Conservation (phyloP, 2,113 vertebrate species). For the Danionella cerebrum region DNA sequence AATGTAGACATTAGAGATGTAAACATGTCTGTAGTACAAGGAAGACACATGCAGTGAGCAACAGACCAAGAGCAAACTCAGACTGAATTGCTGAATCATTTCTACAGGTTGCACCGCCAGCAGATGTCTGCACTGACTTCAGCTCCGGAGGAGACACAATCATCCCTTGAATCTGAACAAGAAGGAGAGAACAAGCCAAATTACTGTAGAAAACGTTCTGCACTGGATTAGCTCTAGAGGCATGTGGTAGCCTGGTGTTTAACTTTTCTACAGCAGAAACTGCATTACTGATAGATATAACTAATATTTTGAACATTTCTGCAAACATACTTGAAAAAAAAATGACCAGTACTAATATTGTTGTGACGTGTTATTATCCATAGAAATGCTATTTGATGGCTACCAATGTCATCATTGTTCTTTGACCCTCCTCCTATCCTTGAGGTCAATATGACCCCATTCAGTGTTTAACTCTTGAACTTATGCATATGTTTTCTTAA, state of each 20-base stretch:
- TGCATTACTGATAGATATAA: no score
- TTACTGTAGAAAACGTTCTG: background rate
- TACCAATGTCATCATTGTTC: no score
- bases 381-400: no score
- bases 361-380: no score
- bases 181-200: background rate
- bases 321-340: no score
- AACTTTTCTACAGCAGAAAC: no score
- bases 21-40: background rate
- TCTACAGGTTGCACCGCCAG: constrained; percentile 9
- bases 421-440: no score
- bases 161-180: constrained; percentile 40
- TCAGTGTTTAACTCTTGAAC: no score
- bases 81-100: background rate
- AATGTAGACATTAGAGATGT: background rate
- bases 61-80: background rate
- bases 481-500: no score
- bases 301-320: no score
- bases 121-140: background rate
- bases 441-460: no score
- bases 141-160: constrained; percentile 42
- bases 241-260: background rate
- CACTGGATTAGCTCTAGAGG: background rate
- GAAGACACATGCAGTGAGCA: background rate
- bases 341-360: no score